Base-by-base conservation (phyloP, 2,888 invertebrate species). In the Thera britannica region DNA sequence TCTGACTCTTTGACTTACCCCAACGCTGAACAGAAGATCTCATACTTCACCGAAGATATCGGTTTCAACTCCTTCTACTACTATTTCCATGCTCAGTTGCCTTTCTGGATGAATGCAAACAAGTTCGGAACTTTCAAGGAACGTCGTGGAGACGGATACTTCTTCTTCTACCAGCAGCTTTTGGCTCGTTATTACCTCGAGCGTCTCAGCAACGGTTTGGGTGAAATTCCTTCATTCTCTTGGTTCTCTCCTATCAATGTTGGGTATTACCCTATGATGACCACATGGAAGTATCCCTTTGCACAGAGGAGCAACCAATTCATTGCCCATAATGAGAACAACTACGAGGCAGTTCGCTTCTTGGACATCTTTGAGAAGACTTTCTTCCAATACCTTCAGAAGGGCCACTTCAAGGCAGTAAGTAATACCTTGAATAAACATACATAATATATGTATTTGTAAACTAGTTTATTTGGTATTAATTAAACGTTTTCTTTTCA, bases 1-100 rank as follows among this genome's bases (percentile, higher is more conserved):
- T 95, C 95, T n/a, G 94, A 93, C 75, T 81, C 93, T 44, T 78
- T 84, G 65, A 85, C 90, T 76, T 94, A 94, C 78, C 93, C 91
- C 73, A 94, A 95, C 74, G 81, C 90, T 2, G 96, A 96, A 77
- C 93, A 94, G 78, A 94, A 92, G 69, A 75, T 96, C 65, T 93
- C 95, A 56, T 96, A 96, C 87, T 96, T 96, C 88, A 95, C 95
- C 44, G 96, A 96, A 81, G 96, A 96, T 78, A 90, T 96, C 75
- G 96, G 95, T 70, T 89, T 96, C 77, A 96, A 96, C 86, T 81
- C 94, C 0, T 96, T 92, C 88, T 96, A 96, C 90, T 95, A 94
- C 86, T 95, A 94, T 84, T 94, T 95, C 89, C 95, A 96, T 79
- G 81, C 93, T 71, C 92, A 95, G 62, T 93, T 93, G 79, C 95